Percentiles rank a stretch among this genome's conserved stretches.
Conservation (phyloP, 1,140 invertebrate genomes). For the Protaetia brevitarsis region DNA sequence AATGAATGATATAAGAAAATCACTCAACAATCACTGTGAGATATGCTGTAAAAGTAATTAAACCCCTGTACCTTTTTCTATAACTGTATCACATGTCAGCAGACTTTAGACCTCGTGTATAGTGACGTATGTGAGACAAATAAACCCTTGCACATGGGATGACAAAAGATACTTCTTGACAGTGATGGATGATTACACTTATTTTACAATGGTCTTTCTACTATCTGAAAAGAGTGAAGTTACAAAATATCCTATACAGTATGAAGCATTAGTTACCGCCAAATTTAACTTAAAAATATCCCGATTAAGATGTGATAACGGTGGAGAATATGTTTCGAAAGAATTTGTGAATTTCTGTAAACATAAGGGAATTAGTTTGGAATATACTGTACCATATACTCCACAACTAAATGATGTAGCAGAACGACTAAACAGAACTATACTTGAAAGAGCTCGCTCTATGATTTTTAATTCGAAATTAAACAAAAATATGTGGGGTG, state of each 20-base stretch:
- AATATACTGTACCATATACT: too few species aligned
- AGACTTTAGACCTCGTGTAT: slow-evolving; percentile 47
- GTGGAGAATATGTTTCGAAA: not conserved
- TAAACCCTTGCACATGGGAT: slow-evolving; percentile 44
- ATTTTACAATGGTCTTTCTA: not conserved
- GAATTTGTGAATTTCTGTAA: not conserved
- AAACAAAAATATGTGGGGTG: too few species aligned
- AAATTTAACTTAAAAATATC: slow-evolving; percentile 9
- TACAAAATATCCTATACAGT: not conserved
- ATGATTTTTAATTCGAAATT: too few species aligned
- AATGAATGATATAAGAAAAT: too few species aligned
- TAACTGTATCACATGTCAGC: slow-evolving; percentile 41
- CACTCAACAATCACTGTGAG: slow-evolving; percentile 42
- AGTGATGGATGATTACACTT: slow-evolving; percentile 42
- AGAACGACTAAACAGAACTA: too few species aligned
- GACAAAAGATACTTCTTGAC: slow-evolving; percentile 46
- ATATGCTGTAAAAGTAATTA: slow-evolving; percentile 51
- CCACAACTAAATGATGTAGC: too few species aligned
- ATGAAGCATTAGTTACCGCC: not conserved
- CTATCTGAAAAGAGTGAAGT: not conserved
- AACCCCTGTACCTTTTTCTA: slow-evolving; percentile 44
- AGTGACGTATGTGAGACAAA: slow-evolving; percentile 51
- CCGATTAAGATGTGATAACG: slow-evolving; percentile 2
- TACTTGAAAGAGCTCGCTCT: too few species aligned
- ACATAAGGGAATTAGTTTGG: not conserved